A percentile compares a stretch with the other conserved stretches of the same genome.
These are phyloP conservation scores for Tetramorium bicarinatum DNA, from an alignment of 2,888 invertebrate genomes.

Conservation along the genomic window DNA sequence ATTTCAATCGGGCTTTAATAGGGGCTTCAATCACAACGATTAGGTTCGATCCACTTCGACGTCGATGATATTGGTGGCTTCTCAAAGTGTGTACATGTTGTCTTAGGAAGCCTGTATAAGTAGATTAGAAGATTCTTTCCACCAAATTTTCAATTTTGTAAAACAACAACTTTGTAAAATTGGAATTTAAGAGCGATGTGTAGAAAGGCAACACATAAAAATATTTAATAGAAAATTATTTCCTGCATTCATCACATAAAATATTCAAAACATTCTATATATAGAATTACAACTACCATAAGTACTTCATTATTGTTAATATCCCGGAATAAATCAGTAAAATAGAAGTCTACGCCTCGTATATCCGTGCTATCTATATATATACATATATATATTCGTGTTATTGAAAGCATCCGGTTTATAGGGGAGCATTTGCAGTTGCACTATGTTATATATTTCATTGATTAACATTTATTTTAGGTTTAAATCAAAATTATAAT, in stretches of 20 bases:
- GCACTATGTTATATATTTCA: not conserved
- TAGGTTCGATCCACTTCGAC: slow-evolving; percentile 56
- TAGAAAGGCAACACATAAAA: not conserved
- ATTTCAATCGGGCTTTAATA: slow-evolving; percentile 67
- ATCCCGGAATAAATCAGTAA: slow-evolving; percentile 18
- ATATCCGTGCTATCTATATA: not conserved
- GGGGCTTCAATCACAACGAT: slow-evolving; percentile 63
- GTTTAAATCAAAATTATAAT: not conserved
- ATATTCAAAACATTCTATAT: not conserved
- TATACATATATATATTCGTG: not conserved
- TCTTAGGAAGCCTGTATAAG: slow-evolving; percentile 23
- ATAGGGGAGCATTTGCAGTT: not conserved
- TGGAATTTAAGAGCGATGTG: not conserved
- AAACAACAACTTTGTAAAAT: not conserved
- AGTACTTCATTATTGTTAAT: slow-evolving; percentile 6
- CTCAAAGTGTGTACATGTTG: slow-evolving; percentile 28
- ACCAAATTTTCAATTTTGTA: slow-evolving; percentile 1
- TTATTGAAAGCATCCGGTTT: slow-evolving; percentile 29
- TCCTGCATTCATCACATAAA: not conserved
- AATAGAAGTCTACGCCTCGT: not conserved
- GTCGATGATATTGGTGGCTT: slow-evolving; percentile 36
- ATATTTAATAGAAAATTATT: not conserved
- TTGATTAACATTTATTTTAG: not conserved
- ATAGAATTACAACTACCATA: not conserved
- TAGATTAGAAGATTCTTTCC: not conserved